Base-by-base conservation (phyloP, 2,113 vertebrate species). In the Emydura subglobosa region DNA sequence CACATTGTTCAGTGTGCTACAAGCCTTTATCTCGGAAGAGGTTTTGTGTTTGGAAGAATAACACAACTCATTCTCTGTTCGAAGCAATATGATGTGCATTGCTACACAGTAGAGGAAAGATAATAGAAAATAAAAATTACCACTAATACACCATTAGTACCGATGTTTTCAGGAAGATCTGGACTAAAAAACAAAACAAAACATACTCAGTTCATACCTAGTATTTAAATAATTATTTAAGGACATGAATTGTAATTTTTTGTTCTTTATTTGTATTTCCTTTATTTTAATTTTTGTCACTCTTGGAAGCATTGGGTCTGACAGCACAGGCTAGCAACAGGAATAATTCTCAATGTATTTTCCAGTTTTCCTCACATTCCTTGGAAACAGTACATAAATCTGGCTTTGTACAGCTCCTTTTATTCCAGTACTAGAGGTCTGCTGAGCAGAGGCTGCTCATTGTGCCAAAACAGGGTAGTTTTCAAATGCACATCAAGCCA, bases 71-170 rank as follows among this genome's bases (percentile, higher is more conserved):
- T 11, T 39, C 47, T 80, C 68, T 47, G 39, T 51, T 4, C 5
- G 3, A 3, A 13, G 3, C 10, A 82, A 79, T 88, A 12, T 81
- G 90, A 25, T 25, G 80, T 61, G 7, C 61, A 17, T 51, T 42
- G 13, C 16, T 85, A 3, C 31, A 29, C 1, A 42, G 7, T 31
- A 74, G 39, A 53, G 39, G 25, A 93, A 89, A 4, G 2, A 78
- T 68, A 92, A 81, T 2, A 79, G 24, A n/a, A 94, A 91, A 94
- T 82, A 82, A 96, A 83, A 97, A 84, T 99, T 98, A 99, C 99
- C 98, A 99, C 98, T 87, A 99, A 94, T 54, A 99, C 98, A 83
- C 98, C 98, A 42, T 99, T 99, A 25, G 98, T 98, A 90, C 98
- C 10, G 78, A 98, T 98, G 47, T 96, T 97, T 95, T 98, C 98